Base-by-base conservation (phyloP, 2,888 invertebrate genomes). In the Autographa gamma region DNA sequence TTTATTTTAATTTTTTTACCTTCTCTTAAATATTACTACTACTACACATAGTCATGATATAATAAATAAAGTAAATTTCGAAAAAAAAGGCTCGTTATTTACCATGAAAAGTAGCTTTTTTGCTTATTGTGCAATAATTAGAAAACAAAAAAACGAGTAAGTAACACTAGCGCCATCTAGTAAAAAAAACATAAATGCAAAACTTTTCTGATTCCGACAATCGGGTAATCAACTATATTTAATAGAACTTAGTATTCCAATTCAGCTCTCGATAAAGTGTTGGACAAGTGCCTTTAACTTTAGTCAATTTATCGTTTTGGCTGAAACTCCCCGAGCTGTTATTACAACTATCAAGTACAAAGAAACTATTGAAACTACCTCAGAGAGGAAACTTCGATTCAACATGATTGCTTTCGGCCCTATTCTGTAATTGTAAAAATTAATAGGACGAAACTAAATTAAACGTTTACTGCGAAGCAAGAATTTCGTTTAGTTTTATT, bases 341-440 rank as follows among this genome's bases (percentile, higher is more conserved):
- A 83, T 83, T 77, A 77, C 76, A 83, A 79, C 81, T 79, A 81
- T 79, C 71, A 77, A 73, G 61, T 68, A 73, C 65, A 80, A 77
- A 80, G 80, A 75, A 81, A 82, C 81, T 73, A 74, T 77, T 75
- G 77, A 76, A 82, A 79, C 69, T 63, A 71, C 73, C 58, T 73
- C 54, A 64, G 54, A 56, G 41, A 74, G 64, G 69, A 74, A 81
- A 82, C 74, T 82, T 81, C 58, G 63, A 73, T 76, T 81, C 60
- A 74, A 76, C 69, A 79, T 79, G 73, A 82, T 80, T 82, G 79
- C 79, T 79, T 79, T 70, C 68, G 60, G 71, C 72, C 73, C n/a
- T 66, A 82, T 78, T 71, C 71, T 68, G 71, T 74, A 69, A 73
- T 72, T 69, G 73, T 80, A 81, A 82, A 80, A 82, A 82, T 72